Conservation (phyloP, 1,140 invertebrate species). For the Ceratina australensis region DNA sequence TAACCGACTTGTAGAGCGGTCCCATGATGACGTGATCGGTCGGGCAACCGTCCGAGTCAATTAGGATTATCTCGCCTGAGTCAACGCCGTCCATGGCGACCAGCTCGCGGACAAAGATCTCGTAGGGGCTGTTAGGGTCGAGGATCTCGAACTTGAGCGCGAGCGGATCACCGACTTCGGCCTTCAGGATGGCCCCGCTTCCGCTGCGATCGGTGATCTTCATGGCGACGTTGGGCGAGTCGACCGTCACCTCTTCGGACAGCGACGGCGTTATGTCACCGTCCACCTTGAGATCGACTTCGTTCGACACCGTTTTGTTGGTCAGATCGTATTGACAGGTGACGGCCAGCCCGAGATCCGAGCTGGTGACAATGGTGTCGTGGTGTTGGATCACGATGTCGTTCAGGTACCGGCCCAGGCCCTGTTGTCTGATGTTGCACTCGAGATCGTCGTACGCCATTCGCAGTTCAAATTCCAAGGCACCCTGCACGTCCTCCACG, state of each 20-base stretch:
- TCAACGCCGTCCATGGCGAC: slow-evolving; percentile 96
- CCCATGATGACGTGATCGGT: slow-evolving; percentile 97
- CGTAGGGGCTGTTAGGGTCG: slow-evolving; percentile 94
- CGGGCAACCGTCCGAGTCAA: slow-evolving; percentile 94
- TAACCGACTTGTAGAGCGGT: slow-evolving; percentile 89
- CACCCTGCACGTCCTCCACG: slow-evolving; percentile 90
- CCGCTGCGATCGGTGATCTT: slow-evolving; percentile 93
- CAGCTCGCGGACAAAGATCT: slow-evolving; percentile 95
- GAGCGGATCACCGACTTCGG: slow-evolving; percentile 93
- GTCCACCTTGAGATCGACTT: slow-evolving; percentile 92
- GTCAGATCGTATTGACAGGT: slow-evolving; percentile 96
- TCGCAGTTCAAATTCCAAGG: slow-evolving; percentile 91
- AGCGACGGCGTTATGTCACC: slow-evolving; percentile 90
- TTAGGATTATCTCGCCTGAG: slow-evolving; percentile 94
- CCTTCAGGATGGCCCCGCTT: slow-evolving; percentile 88
- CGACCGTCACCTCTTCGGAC: slow-evolving; percentile 92
- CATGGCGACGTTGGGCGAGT: slow-evolving; percentile 96
- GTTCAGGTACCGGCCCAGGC: slow-evolving; percentile 90
- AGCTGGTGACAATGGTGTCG: slow-evolving; percentile 96
- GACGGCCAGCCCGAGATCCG: slow-evolving; percentile 93
- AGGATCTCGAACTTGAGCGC: slow-evolving; percentile 95
- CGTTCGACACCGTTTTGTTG: slow-evolving; percentile 95
- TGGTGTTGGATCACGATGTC: slow-evolving; percentile 96
- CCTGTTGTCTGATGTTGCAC: slow-evolving; percentile 92
- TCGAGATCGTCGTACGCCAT: slow-evolving; percentile 96